Evolutionary conservation across 2,797 vertebrate species (phyloP).

Genomic region (Pelobates cultripes): DNA sequence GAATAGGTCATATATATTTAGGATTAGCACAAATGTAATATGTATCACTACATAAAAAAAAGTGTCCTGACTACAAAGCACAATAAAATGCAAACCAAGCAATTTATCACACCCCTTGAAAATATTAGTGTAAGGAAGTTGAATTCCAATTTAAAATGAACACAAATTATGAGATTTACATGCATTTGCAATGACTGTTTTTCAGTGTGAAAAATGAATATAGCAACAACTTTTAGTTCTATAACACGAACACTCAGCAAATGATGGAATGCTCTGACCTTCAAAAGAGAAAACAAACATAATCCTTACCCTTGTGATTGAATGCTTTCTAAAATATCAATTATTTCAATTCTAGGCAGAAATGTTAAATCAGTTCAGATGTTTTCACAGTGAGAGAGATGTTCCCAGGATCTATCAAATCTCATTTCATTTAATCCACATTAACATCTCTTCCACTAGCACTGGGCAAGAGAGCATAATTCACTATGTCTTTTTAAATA

Average conservation of each 20-base stretch:
- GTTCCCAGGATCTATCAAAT: slow-evolving; percentile 61
- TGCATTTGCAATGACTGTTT: slow-evolving; percentile 4
- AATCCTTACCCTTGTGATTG: slow-evolving; percentile 24
- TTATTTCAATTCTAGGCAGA: slow-evolving; percentile 68
- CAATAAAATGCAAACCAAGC: too few relatives aligned
- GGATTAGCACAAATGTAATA: too few relatives aligned
- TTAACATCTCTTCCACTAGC: slow-evolving; percentile 58
- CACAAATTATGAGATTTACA: slow-evolving; percentile 2
- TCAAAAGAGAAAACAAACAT: slow-evolving; percentile 41
- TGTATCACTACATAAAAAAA: too few relatives aligned
- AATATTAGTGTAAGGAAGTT: too few relatives aligned
- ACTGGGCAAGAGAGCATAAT: slow-evolving; percentile 48
- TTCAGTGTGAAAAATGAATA: slow-evolving; percentile 4
- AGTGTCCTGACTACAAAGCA: too few relatives aligned
- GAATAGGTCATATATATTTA: too few relatives aligned
- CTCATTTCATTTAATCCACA: slow-evolving; percentile 61
- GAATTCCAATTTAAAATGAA: too few relatives aligned
- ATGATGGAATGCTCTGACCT: slow-evolving; percentile 37
- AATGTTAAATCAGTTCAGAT: slow-evolving; percentile 66
- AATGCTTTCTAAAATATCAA: slow-evolving; percentile 62
- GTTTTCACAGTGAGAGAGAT: slow-evolving; percentile 57
- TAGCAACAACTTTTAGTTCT: background rate
- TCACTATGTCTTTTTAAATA: slow-evolving; percentile 55
- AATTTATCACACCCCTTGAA: too few relatives aligned
- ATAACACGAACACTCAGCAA: slow-evolving; percentile 2